Conservation (phyloP, 64 coral and sea anemone species). For the Pocillopora damicornis region DNA sequence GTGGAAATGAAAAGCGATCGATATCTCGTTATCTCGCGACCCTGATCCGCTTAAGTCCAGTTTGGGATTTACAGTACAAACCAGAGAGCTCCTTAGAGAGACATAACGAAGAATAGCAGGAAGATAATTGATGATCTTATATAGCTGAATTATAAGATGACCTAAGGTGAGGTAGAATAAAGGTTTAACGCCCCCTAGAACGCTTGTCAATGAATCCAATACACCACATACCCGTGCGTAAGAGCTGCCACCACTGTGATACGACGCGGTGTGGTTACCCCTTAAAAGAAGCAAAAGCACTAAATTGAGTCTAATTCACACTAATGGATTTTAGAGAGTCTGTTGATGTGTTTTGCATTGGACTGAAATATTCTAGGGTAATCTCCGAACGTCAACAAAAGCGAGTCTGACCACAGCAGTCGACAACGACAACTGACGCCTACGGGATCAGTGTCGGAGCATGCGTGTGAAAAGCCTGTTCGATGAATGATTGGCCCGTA, state of each 20-base stretch:
- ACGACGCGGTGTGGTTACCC: conserved; percentile 43
- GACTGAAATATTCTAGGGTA: background rate
- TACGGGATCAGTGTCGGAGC: conserved; percentile 42
- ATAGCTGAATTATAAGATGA: conserved; percentile 51
- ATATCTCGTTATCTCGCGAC: conserved; percentile 40
- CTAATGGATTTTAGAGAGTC: conserved; percentile 48
- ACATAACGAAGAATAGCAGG: conserved; percentile 46
- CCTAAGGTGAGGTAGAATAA: conserved; percentile 56
- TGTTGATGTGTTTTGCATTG: conserved; percentile 32
- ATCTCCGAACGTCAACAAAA: conserved; percentile 21
- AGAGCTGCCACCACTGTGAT: conserved; percentile 46
- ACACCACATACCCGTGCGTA: conserved; percentile 58
- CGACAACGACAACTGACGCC: conserved; percentile 29
- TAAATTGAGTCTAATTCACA: conserved; percentile 46
- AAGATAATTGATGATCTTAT: conserved; percentile 60
- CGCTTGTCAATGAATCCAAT: conserved; percentile 60
- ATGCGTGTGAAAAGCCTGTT: conserved; percentile 45
- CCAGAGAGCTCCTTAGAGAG: conserved; percentile 44
- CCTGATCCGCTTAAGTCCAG: conserved; percentile 38
- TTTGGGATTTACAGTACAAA: conserved; percentile 49
- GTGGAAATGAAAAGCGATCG: conserved; percentile 15
- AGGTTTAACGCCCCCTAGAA: conserved; percentile 59
- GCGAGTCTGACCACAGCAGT: conserved; percentile 16
- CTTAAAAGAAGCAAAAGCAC: conserved; percentile 66
- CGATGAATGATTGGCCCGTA: conserved; percentile 36